These are phyloP conservation scores for Masticophis lateralis DNA, from an alignment of 2,797 vertebrate species.

Conservation along the genomic window DNA sequence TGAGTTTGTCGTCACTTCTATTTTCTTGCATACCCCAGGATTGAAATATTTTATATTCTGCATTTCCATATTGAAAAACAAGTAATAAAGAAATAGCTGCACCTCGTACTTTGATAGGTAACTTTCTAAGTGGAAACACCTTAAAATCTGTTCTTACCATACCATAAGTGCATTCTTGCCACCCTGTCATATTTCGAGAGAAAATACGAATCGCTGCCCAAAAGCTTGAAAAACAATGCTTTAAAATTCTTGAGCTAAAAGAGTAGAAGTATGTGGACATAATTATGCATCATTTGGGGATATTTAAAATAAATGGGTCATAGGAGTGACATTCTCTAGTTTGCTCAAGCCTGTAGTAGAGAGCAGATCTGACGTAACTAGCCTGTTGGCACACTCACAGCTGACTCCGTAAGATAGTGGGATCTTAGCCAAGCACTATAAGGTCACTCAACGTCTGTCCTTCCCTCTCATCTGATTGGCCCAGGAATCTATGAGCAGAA, in stretches of 20 bases:
- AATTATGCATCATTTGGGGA: not conserved
- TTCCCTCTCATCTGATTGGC: conserved; percentile 1
- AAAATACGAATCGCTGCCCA: not conserved
- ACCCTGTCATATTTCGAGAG: not conserved
- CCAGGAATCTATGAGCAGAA: not conserved
- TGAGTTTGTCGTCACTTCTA: not conserved
- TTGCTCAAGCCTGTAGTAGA: not conserved
- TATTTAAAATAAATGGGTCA: not conserved
- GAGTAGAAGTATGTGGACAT: not conserved
- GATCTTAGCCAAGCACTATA: not conserved
- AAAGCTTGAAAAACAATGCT: not conserved
- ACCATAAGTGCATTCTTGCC: not conserved
- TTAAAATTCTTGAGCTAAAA: not conserved
- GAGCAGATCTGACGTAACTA: not conserved
- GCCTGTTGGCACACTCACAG: not conserved
- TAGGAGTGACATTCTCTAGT: not conserved
- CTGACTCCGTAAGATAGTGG: not conserved
- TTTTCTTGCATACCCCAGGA: not conserved
- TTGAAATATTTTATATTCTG: not conserved
- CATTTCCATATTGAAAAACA: not conserved
- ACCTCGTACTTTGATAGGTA: not conserved
- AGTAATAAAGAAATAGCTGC: not conserved
- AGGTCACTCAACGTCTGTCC: not conserved
- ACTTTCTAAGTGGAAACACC: not conserved
- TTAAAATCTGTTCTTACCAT: not conserved